Evolutionary conservation across 64 coral and sea anemone species (phyloP), one percentile per base, ranked within the genome.

Genomic region (Dendrophyllia cribrosa): DNA sequence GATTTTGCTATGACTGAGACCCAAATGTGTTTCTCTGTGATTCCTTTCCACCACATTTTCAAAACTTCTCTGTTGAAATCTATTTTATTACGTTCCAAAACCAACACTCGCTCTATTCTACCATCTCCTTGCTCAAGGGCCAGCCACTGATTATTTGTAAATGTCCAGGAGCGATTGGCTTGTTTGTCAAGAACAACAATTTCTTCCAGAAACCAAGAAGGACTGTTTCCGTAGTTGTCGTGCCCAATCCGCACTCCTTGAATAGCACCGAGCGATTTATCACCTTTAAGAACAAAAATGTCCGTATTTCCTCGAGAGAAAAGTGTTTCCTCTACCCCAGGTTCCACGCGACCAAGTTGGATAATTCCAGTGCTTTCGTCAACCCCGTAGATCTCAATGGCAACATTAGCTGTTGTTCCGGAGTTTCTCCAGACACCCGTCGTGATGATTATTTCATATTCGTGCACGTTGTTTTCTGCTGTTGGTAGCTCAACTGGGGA

Each of bases 371-470:
- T 89, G 16, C 53, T 94, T 73, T 74, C 69, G 9, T 83, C 76
- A 51, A n/a, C 46, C 12, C 92, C 92, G 24, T 89, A 88, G 51
- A 94, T 75, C 64, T 74, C 77, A 8, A 94, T 50, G 10, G 92
- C 79, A 74, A 94, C 76, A 9, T 80, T 82, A 45, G 92, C 76
- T 10, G 92, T 89, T 45, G 92, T 94, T 0, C 92, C 86, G 19
- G 92, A 94, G 17, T 82, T 70, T 65, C 92, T 89, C 92, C 92
- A 94, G 21, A 94, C 58, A 4, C 92, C 92, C 3, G 92, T 94
- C 7, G 79, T 89, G 17, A 94, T 59, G 25, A 55, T 89, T 79
- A 94, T 74, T 72, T 94, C 77, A 66, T 89, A 89, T 22, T 94
- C 86, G 58, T 89, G 65, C 7, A 68, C 48, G 45, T 84, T 74